phyloP scores from a whole-genome alignment of 92 coral and sea anemone genomes.

The Porites cylindrica region DNA sequence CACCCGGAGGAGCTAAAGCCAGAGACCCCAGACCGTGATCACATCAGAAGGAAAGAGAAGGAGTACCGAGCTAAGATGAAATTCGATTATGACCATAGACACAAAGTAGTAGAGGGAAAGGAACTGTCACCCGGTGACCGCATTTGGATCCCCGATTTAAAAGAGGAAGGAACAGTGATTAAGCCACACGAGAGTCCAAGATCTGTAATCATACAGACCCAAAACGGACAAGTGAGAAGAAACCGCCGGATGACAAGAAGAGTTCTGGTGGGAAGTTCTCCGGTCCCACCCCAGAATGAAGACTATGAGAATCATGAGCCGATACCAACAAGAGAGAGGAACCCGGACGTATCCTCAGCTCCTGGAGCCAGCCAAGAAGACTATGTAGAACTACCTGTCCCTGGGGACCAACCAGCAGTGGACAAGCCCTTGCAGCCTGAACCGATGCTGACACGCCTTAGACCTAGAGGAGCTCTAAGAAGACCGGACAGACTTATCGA shows the following conservation, averaged over 20 bases:
- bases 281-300: constrained; percentile 7
- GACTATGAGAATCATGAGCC: background rate
- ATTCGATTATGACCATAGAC: constrained; percentile 49
- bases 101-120: constrained; percentile 40
- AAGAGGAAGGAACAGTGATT: constrained; percentile 36
- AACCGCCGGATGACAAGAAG: constrained; percentile 52
- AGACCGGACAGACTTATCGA: background rate
- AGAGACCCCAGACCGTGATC: constrained; percentile 31
- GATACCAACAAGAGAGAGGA: background rate
- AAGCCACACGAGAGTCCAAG: constrained; percentile 52
- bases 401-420: background rate
- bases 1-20: constrained; percentile 37
- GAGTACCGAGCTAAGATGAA: constrained; percentile 40
- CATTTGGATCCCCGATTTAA: constrained; percentile 62
- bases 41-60: constrained; percentile 23
- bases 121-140: constrained; percentile 44
- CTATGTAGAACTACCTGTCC: constrained; percentile 6
- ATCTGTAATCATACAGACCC: constrained; percentile 54
- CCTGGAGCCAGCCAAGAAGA: constrained; percentile 22
- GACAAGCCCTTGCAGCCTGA: no score
- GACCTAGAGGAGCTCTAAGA: no score
- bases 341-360: background rate
- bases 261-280: constrained; percentile 12
- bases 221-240: constrained; percentile 55
- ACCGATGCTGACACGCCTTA: no score